Percentiles rank a stretch among this genome's conserved stretches.
phyloP scores from a whole-genome alignment of 2,113 vertebrate species.

The Phylloscopus trochiloides region DNA sequence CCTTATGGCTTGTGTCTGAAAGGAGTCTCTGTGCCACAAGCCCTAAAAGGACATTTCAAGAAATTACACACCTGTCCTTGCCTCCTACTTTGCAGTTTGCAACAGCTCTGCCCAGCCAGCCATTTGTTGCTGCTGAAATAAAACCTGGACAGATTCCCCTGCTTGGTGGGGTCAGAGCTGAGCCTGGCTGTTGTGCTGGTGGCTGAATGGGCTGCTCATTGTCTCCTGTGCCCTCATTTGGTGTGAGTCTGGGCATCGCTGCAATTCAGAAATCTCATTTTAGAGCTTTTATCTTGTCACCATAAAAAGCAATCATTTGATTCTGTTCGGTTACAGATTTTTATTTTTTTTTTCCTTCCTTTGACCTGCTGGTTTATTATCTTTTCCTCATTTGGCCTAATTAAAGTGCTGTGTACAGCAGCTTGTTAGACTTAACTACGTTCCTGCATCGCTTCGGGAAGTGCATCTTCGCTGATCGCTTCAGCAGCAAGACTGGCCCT shows the following conservation, averaged over 20 bases:
- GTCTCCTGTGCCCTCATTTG: not conserved
- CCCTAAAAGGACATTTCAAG: not conserved
- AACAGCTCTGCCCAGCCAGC: not conserved
- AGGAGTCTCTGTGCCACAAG: not conserved
- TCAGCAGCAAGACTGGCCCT: constrained; percentile 28
- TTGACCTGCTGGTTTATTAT: constrained; percentile 53
- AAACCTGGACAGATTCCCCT: fast-evolving
- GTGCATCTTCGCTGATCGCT: not conserved
- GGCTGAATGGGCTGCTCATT: not conserved
- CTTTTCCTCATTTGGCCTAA: constrained; percentile 41
- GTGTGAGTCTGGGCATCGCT: not conserved
- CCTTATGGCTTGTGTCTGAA: constrained; percentile 28
- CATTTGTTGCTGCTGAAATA: not conserved
- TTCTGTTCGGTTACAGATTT: not conserved
- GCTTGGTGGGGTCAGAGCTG: not conserved
- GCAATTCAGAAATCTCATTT: not conserved
- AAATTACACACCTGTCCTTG: constrained; percentile 24
- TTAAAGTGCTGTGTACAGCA: constrained; percentile 44
- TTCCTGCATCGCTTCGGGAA: not conserved
- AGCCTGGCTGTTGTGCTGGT: not conserved
- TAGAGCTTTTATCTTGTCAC: not conserved
- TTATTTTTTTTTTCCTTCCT: not conserved
- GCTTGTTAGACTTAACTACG: constrained; percentile 4
- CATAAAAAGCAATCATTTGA: not conserved
- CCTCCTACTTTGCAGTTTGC: not conserved